phyloP scores from a whole-genome alignment of 1,140 invertebrate species.

The Pseudomyrmex flavicornis region DNA sequence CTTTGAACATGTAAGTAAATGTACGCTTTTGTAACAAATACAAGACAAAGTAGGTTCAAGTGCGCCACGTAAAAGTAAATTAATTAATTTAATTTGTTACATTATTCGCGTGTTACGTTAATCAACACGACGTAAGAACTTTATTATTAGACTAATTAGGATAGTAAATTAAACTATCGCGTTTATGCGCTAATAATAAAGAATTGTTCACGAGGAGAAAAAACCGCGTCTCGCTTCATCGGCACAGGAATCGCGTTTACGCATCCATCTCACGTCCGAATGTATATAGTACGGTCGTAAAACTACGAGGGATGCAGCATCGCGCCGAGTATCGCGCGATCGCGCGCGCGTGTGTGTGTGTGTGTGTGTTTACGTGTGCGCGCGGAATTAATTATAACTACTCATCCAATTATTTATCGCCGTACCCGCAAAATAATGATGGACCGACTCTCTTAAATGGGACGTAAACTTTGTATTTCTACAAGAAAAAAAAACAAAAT shows the following conservation, averaged over 20 bases:
- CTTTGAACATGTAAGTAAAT: too few species aligned
- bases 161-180: too few species aligned
- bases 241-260: conserved; percentile 8
- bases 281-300: neutral
- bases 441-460: neutral
- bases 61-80: too few species aligned
- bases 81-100: too few species aligned
- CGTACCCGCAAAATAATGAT: neutral
- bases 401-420: conserved; percentile 16
- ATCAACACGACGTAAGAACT: too few species aligned
- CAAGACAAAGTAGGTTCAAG: too few species aligned
- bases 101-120: too few species aligned
- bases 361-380: neutral
- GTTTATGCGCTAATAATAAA: neutral
- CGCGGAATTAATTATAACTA: conserved; percentile 28
- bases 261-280: conserved; percentile 18
- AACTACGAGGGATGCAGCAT: neutral
- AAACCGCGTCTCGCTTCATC: neutral
- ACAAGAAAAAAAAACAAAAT: conserved; percentile 6
- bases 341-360: neutral
- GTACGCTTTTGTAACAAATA: too few species aligned
- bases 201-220: neutral
- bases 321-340: conserved; percentile 26
- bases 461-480: neutral
- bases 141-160: too few species aligned